Conservation (phyloP, 2,888 invertebrate species). For the Linyphia triangularis region DNA sequence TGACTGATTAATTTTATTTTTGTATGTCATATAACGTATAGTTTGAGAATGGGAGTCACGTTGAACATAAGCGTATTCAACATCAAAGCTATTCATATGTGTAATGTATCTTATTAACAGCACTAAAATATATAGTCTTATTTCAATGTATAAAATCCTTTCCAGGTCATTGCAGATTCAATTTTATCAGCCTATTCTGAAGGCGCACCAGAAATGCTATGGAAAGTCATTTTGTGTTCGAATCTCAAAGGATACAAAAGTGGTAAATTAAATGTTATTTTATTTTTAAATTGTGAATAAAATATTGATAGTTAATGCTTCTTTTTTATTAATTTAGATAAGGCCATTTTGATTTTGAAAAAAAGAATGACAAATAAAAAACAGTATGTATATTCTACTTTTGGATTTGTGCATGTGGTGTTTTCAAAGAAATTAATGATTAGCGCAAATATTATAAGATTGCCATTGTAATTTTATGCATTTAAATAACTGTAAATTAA, state of each 20-base stretch:
- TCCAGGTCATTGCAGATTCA: constrained; percentile 53
- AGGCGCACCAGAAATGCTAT: constrained; percentile 63
- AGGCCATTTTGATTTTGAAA: constrained; percentile 69
- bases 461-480: too few species aligned
- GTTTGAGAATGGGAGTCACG: too few species aligned
- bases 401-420: neutral
- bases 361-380: constrained; percentile 69
- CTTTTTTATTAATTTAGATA: constrained; percentile 53
- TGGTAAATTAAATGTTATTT: constrained; percentile 36
- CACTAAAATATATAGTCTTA: too few species aligned
- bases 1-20: too few species aligned
- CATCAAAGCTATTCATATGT: too few species aligned
- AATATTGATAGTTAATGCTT: neutral
- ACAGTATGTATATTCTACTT: constrained; percentile 54
- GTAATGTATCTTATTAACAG: too few species aligned
- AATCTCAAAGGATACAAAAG: constrained; percentile 63
- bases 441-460: too few species aligned
- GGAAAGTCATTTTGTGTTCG: constrained; percentile 72
- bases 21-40: too few species aligned
- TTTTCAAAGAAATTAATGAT: neutral
- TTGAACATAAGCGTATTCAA: too few species aligned
- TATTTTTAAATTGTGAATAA: neutral
- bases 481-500: too few species aligned
- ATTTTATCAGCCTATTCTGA: constrained; percentile 70
- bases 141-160: too few species aligned